A percentile compares a stretch with the other conserved stretches of the same genome.
These are phyloP conservation scores for Euphydryas editha DNA, from an alignment of 2,888 invertebrate genomes.

Conservation along the genomic window DNA sequence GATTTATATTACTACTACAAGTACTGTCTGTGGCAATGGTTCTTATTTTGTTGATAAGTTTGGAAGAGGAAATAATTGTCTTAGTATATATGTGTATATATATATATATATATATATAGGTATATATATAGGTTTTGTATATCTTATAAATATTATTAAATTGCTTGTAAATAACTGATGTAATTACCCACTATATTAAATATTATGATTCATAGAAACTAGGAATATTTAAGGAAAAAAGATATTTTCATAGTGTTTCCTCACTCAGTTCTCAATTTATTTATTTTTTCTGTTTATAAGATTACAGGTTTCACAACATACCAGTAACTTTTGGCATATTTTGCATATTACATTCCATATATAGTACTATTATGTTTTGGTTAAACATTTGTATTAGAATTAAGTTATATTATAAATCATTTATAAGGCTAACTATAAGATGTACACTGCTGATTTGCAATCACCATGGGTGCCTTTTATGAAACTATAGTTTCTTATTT, in stretches of 20 bases:
- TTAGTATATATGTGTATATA: neutral
- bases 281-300: too few species aligned
- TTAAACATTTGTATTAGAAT: neutral
- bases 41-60: neutral
- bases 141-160: neutral
- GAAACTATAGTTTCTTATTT: constrained; percentile 12
- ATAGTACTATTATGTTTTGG: neutral
- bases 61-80: neutral
- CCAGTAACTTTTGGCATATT: neutral
- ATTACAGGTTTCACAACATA: too few species aligned
- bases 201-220: too few species aligned
- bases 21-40: neutral
- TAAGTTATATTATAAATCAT: constrained; percentile 11
- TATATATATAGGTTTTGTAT: neutral
- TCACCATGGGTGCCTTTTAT: constrained; percentile 24
- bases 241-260: too few species aligned
- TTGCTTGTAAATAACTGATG: too few species aligned
- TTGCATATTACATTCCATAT: neutral
- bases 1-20: neutral
- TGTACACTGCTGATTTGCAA: constrained; percentile 27
- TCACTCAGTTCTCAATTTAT: too few species aligned
- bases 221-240: too few species aligned
- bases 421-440: constrained; percentile 22
- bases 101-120: too few species aligned
- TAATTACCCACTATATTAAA: too few species aligned